Percentiles rank a stretch among this genome's conserved stretches.
Conservation (phyloP, 2,888 invertebrate species). For the Phymatocera aterrima region DNA sequence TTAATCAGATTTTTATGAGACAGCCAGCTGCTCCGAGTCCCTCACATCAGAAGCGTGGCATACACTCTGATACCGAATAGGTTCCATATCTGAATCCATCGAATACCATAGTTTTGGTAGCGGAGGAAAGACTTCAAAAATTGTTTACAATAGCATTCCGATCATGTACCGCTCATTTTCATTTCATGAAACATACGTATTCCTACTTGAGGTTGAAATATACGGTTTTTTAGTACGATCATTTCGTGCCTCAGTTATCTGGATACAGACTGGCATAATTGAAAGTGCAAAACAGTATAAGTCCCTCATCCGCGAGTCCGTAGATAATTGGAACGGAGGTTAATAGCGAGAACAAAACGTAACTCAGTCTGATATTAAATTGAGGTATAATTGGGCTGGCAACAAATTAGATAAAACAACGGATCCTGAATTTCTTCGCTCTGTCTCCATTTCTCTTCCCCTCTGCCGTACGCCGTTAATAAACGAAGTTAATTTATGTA, state of each 20-base stretch:
- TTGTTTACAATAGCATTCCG: background rate
- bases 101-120: background rate
- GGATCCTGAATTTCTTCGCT: constrained; percentile 26
- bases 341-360: constrained; percentile 38
- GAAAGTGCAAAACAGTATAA: background rate
- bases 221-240: background rate
- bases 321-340: constrained; percentile 35
- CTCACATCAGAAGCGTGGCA: background rate
- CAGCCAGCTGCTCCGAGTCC: background rate
- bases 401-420: constrained; percentile 36
- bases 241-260: background rate
- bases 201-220: too few relatives aligned
- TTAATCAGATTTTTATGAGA: background rate
- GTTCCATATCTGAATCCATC: background rate
- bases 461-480: background rate
- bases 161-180: too few relatives aligned
- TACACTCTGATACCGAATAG: background rate
- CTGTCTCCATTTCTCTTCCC: background rate
- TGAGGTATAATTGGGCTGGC: constrained; percentile 27
- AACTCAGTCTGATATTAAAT: constrained; percentile 39
- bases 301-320: background rate
- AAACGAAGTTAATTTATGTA: constrained; percentile 19
- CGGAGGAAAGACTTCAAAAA: background rate
- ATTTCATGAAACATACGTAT: too few relatives aligned
- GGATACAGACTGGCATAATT: background rate